Percentiles rank a stretch among this genome's conserved stretches.
These are phyloP conservation scores for Entelurus aequoreus DNA, from an alignment of 2,113 vertebrate genomes.

Conservation along the genomic window DNA sequence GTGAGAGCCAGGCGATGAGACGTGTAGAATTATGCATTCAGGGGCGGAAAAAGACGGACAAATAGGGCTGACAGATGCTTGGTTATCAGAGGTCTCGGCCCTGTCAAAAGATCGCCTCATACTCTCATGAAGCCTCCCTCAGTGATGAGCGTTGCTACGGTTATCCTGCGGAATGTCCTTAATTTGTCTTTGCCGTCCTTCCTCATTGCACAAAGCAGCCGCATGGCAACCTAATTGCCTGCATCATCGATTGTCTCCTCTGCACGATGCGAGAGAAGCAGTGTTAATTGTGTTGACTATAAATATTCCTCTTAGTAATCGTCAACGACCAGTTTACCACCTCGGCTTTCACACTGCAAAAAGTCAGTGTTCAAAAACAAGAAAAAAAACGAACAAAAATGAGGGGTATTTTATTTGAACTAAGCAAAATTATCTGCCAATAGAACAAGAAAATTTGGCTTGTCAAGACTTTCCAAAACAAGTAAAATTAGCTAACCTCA, in stretches of 20 bases:
- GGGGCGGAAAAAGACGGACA: slow-evolving; percentile 49
- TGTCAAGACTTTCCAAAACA: too few species aligned
- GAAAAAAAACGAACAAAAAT: too few species aligned
- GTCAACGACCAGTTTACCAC: too few species aligned
- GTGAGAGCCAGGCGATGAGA: slow-evolving; percentile 45
- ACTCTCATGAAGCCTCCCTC: slow-evolving; percentile 20
- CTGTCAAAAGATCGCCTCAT: slow-evolving; percentile 58
- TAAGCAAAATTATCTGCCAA: too few species aligned
- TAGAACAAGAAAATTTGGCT: too few species aligned
- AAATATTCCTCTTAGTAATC: too few species aligned
- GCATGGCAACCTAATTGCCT: not conserved
- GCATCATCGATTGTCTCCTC: not conserved
- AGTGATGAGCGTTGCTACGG: slow-evolving; percentile 12
- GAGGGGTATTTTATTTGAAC: too few species aligned
- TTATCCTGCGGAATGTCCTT: slow-evolving; percentile 16
- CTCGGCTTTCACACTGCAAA: too few species aligned
- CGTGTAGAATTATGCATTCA: slow-evolving; percentile 58
- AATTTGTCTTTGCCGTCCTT: slow-evolving; percentile 5
- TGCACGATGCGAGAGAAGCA: not conserved
- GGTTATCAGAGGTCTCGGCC: slow-evolving; percentile 46
- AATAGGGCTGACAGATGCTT: slow-evolving; percentile 61
- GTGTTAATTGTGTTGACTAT: not conserved
- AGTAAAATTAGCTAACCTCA: too few species aligned
- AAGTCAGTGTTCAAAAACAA: too few species aligned
- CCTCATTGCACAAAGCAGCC: not conserved